Evolutionary conservation across 92 coral and sea anemone genomes (phyloP).

Genomic region (Metridium senile): DNA sequence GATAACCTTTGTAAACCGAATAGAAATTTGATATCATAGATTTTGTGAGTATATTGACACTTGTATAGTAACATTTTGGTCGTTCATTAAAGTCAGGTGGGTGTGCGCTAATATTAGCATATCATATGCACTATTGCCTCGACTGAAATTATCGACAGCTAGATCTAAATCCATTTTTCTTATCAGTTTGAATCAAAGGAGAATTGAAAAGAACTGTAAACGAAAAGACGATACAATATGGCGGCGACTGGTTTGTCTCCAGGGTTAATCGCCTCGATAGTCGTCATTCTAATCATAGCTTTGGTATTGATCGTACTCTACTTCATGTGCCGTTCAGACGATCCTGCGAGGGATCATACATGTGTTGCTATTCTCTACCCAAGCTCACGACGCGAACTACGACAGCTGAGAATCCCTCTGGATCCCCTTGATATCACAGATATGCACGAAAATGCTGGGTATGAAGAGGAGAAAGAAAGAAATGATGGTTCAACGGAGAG

Average conservation of each 20-base stretch:
- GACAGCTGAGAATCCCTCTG: conserved; percentile 29
- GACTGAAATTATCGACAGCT: no score
- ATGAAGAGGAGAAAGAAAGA: conserved; percentile 5
- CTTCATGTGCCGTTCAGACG: conserved; percentile 38
- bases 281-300: conserved; percentile 22
- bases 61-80: no score
- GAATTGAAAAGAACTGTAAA: no score
- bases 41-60: no score
- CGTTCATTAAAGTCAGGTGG: no score
- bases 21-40: no score
- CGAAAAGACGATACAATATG: background rate
- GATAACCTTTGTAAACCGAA: no score
- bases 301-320: conserved; percentile 13
- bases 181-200: no score
- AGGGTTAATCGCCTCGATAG: conserved; percentile 33
- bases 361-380: conserved; percentile 44
- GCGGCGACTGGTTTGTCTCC: conserved; percentile 17
- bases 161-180: no score
- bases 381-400: conserved; percentile 27
- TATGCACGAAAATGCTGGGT: conserved; percentile 16
- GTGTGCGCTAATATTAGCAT: no score
- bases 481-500: background rate
- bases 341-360: conserved; percentile 35
- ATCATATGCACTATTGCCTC: no score
- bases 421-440: conserved; percentile 33